These are phyloP conservation scores for Calidris pygmaea DNA, from an alignment of 2,113 vertebrate species.

Conservation along the genomic window DNA sequence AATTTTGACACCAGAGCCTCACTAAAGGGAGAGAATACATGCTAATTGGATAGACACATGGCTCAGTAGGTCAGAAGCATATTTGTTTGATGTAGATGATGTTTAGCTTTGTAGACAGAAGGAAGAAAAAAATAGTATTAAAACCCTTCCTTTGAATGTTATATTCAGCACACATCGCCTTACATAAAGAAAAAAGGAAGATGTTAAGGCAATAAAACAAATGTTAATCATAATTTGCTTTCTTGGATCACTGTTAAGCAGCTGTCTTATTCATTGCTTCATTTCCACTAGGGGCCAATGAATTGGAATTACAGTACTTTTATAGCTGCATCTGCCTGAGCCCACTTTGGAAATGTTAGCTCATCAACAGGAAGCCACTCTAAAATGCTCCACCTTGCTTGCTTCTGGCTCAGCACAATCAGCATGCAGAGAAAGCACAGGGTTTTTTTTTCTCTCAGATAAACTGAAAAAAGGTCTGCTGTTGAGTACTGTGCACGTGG, in stretches of 20 bases:
- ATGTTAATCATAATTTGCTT: constrained; percentile 11
- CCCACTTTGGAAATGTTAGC: constrained; percentile 32
- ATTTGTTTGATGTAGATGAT: background rate
- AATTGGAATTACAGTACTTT: constrained; percentile 26
- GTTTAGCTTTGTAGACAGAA: background rate
- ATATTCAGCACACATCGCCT: background rate
- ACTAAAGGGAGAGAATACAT: background rate
- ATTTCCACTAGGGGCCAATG: constrained; percentile 7
- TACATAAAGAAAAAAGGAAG: background rate
- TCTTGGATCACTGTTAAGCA: constrained; percentile 26
- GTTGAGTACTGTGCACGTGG: background rate
- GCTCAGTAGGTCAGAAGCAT: background rate
- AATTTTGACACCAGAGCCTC: background rate
- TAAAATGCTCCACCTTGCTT: constrained; percentile 5
- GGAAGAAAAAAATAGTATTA: background rate
- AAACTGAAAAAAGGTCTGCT: background rate
- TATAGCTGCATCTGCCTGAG: constrained; percentile 36
- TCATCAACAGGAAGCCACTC: constrained; percentile 17
- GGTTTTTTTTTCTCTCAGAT: background rate
- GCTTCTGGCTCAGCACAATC: background rate
- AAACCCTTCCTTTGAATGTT: background rate
- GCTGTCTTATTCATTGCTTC: constrained; percentile 46
- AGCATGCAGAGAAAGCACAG: background rate
- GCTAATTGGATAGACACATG: background rate
- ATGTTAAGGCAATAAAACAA: constrained; percentile 6